phyloP scores from a whole-genome alignment of 2,888 invertebrate species.

The Cerastis rubricosa region DNA sequence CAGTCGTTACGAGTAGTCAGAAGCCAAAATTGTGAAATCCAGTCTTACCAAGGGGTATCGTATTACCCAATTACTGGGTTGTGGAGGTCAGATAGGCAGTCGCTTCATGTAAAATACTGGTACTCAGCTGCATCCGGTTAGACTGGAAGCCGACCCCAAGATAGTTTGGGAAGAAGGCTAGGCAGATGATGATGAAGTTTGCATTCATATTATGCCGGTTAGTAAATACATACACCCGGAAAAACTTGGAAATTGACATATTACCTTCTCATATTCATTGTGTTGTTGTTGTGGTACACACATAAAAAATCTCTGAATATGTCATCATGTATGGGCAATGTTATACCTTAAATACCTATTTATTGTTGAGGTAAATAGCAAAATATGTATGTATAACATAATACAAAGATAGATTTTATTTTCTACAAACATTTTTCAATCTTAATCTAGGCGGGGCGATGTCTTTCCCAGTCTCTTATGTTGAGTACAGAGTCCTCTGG shows the following conservation, averaged over 20 bases:
- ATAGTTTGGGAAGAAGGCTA: too few species aligned
- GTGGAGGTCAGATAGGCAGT: too few species aligned
- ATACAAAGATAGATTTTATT: background rate
- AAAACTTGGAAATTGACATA: background rate
- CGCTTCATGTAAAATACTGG: too few species aligned
- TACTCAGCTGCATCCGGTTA: too few species aligned
- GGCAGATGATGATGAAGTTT: too few species aligned
- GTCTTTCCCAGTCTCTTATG: background rate
- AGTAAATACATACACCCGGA: background rate
- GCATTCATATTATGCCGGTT: background rate
- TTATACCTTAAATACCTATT: background rate
- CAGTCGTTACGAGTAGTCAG: too few species aligned
- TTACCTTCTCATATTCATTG: background rate
- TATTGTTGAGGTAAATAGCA: background rate
- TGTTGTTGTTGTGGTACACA: background rate
- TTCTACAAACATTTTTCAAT: background rate
- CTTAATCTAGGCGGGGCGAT: background rate
- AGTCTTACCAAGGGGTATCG: too few species aligned
- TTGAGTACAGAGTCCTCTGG: slow-evolving; percentile 59
- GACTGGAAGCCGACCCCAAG: too few species aligned
- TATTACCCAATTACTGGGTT: too few species aligned
- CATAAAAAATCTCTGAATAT: too few species aligned
- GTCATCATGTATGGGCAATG: too few species aligned
- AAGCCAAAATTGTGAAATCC: too few species aligned
- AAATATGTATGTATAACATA: background rate